Conservation (phyloP, 2,113 vertebrate species). For the Lathamus discolor region DNA sequence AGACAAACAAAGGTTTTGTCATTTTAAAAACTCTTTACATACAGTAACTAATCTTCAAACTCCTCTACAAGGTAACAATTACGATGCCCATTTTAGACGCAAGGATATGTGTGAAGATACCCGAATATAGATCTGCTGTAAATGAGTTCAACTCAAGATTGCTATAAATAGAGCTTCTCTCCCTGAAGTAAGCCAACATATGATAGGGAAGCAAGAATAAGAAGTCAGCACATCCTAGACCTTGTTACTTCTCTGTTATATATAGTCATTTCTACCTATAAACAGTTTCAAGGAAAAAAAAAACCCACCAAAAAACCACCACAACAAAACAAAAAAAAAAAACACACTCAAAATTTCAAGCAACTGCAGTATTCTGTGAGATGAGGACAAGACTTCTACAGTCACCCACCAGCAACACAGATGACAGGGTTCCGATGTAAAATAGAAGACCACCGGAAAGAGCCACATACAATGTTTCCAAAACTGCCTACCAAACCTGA, state of each 20-base stretch:
- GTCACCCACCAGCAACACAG: neutral
- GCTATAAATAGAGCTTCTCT: conserved; percentile 40
- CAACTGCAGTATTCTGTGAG: neutral
- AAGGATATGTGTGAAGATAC: conserved; percentile 31
- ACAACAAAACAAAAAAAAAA: neutral
- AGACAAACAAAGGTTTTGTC: neutral
- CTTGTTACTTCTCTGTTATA: conserved; percentile 26
- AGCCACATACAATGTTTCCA: neutral
- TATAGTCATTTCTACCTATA: conserved; percentile 30
- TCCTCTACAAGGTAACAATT: conserved; percentile 34
- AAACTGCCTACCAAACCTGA: neutral
- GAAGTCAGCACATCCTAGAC: conserved; percentile 32
- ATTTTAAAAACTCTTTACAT: conserved; percentile 25
- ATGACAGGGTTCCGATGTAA: neutral
- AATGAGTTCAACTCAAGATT: conserved; percentile 8
- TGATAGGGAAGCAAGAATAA: neutral
- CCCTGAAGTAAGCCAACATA: conserved; percentile 11
- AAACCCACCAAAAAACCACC: neutral
- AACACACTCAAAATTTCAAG: neutral
- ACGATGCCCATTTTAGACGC: conserved; percentile 28
- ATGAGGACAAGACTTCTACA: neutral
- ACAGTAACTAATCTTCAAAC: neutral
- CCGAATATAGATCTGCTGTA: conserved; percentile 56
- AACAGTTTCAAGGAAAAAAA: neutral
- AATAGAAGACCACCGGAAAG: neutral